These are phyloP conservation scores for Globicephala melas DNA, from an alignment of 2,113 vertebrate species.

Conservation along the genomic window DNA sequence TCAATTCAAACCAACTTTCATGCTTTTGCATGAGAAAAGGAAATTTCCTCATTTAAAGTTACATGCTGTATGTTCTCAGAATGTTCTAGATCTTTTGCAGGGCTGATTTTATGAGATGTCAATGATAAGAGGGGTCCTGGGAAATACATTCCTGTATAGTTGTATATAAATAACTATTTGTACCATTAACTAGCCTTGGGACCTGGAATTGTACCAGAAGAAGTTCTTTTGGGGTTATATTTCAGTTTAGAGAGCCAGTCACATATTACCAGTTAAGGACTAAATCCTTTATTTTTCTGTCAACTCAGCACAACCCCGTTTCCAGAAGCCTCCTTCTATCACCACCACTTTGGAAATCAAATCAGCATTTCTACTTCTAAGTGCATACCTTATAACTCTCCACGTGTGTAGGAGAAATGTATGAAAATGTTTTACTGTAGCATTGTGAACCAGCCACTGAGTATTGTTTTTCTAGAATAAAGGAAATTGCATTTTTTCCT, in stretches of 20 bases:
- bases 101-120: background rate
- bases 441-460: background rate
- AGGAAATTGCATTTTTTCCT: background rate
- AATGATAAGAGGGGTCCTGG: background rate
- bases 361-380: background rate
- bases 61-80: background rate
- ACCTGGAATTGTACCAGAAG: background rate
- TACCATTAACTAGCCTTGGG: background rate
- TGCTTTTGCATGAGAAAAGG: background rate
- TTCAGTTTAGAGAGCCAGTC: background rate
- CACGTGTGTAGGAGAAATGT: background rate
- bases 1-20: background rate
- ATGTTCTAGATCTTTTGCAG: background rate
- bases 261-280: background rate
- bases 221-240: background rate
- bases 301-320: background rate
- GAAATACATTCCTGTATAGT: background rate
- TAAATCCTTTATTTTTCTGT: background rate
- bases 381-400: background rate
- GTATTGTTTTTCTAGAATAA: background rate
- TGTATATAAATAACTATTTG: conserved; percentile 1
- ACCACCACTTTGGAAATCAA: background rate
- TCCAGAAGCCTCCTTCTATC: background rate
- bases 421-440: background rate
- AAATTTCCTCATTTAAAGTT: background rate